Evolutionary conservation across 2,797 vertebrate genomes (phyloP), one percentile per base, ranked within the genome.

Genomic region (Anguilla anguilla): DNA sequence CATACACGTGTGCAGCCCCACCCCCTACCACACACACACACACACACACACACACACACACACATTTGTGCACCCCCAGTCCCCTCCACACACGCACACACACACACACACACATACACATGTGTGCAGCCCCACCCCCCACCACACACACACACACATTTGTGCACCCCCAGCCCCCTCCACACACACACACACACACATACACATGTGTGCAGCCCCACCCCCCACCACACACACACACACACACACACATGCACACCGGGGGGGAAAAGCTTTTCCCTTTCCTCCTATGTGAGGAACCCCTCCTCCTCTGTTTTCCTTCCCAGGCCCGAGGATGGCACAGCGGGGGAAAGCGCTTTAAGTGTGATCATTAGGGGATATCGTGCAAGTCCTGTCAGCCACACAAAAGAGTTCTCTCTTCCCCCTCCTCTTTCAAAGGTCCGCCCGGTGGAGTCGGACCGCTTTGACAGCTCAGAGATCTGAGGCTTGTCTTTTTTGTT

Each of bases 391-490:
- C 53, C 49, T 83, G 86, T 84, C 86, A 87, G 81, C 61, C 3
- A 43, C 64, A 77, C 83, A 85, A 88, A 77, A 84, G 83, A 2
- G 11, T 83, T 87, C 77, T 35, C 83, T 46, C 35, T 39, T 10
- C 31, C 74, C 72, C 28, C n/a, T 74, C 72, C 35, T 19, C 6
- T 17, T 49, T 51, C 51, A 49, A 49, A n/a, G 17, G 43, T 49
- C 79, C 25, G 79, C 43, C 86, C 6, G 9, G 43, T 84, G n/a
- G n/a, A 64, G 81, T 84, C 61, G 17, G 86, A 83, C 86, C 67
- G 64, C 79, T 87, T 61, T 90, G 87, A 86, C 87, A 87, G 74
- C 77, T 83, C 59, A 15, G 74, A 88, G 87, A 90, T 87, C 87
- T 87, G 64, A 89, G 85, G 39, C 53, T 51, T 87, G 59, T 57